Conservation (phyloP, 2,797 vertebrate genomes). For the Enteromius argenteus region DNA sequence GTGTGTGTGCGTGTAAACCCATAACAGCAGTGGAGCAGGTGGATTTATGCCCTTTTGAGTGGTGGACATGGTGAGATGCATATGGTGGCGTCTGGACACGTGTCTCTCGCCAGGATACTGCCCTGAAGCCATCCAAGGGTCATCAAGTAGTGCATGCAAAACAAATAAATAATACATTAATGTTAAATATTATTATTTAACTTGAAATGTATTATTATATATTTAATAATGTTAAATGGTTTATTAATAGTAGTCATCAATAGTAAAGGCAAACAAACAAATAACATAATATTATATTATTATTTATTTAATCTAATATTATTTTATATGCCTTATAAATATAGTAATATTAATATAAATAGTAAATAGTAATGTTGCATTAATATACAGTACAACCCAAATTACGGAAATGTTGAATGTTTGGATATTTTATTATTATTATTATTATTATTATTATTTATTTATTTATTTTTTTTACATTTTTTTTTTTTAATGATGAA, state of each 20-base stretch:
- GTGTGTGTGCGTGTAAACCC: constrained; percentile 16
- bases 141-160: constrained; percentile 7
- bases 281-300: too few relatives aligned
- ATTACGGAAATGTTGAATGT: too few relatives aligned
- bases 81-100: constrained; percentile 23
- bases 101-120: background rate
- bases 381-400: too few relatives aligned
- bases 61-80: constrained; percentile 31
- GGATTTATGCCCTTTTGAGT: constrained; percentile 7
- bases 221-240: background rate
- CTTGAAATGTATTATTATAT: background rate
- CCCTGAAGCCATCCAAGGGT: constrained; percentile 7
- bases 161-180: background rate
- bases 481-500: too few relatives aligned
- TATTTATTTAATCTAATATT: too few relatives aligned
- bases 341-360: background rate
- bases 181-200: background rate
- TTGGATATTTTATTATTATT: too few relatives aligned
- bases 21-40: constrained; percentile 19
- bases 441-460: too few relatives aligned
- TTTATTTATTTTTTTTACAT: too few relatives aligned
- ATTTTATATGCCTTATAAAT: background rate
- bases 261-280: background rate
- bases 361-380: background rate
- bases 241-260: background rate